Evolutionary conservation across 1,140 invertebrate genomes (phyloP), one percentile per base, ranked within the genome.

Genomic region (Hyposmocoma kahamanoa): DNA sequence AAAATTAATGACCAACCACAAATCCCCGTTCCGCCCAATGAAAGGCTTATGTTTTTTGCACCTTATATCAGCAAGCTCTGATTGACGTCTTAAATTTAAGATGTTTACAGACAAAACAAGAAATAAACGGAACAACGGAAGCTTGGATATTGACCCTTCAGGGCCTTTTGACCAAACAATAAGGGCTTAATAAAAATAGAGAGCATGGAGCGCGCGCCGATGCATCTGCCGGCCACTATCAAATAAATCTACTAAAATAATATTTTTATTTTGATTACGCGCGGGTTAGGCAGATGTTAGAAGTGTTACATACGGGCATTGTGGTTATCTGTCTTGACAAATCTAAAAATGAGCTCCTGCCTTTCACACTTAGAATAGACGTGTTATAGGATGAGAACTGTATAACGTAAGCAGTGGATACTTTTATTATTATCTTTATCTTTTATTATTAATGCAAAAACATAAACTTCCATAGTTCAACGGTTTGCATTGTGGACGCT

Each of bases 201-300:
- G 69, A 74, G 66, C 48, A 50, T 59, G 57, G 67, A 74, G 26
- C 57, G 58, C 62, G 63, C 62, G 73, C 72, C 74, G 60, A 62
- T 63, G 72, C 80, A 84, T 84, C 80, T 84, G 80, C 76, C 74
- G 76, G 64, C 59, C 75, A 78, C 77, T 82, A 84, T 84, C 80
- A 63, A 75, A 82, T 82, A 84, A 84, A 84, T 84, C 78, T 84
- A 80, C 74, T 79, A 82, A 80, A 82, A 82, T 84, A 82, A 82
- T 84, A 84, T 84, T 84, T 84, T 84, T 80, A 84, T 84, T 82
- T 82, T 84, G 78, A 84, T 84, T 84, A 84, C 74, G 75, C 62
- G 53, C 72, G 77, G 75, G 71, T 78, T 79, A 69, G 74, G 72
- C 80, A 82, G 80, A 80, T 84, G 80, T 75, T 80, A 67, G 66